Base-by-base conservation (phyloP, 2,888 invertebrate genomes). In the Troides oblongomaculatus region DNA sequence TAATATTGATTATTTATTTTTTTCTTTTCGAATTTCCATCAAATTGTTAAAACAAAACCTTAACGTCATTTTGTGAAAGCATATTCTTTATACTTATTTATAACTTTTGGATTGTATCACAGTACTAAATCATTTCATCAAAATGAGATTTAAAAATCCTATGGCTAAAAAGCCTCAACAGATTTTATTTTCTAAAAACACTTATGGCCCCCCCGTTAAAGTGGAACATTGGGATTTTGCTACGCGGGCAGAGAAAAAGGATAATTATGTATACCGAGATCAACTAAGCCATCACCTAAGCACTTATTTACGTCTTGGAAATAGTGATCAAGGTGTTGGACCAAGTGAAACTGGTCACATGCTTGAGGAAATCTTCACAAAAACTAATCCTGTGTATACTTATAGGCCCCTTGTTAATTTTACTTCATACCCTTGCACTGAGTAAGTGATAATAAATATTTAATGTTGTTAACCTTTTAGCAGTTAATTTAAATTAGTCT, bases 191-290 rank as follows among this genome's bases (percentile, higher is more conserved):
- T 89, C 87, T 0, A 92, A 89, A 79, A 91, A 91, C 72, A 82
- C 53, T 6, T 93, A 91, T 69, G 81, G 86, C 1, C 81, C 86
- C 0, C 79, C 76, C 66, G 86, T 88, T 10, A 93, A 93, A 83
- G 85, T 90, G 30, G 86, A 89, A 65, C 80, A 92, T 72, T 94
- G 94, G 94, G 88, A 93, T 70, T 88, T 73, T 62, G 75, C 82
- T 12, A 77, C 82, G 36, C 86, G 88, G 74, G 87, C 88, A 1
- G 88, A 90, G 72, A 92, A 88, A 66, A 92, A 89, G 73, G 93
- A 94, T 76, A 91, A 92, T 73, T 87, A 93, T 73, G 88, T 92
- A 1, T 93, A 92, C 72, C 85, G 90, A 23, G 91, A 92, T 72
- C 77, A 77, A 14, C 79, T 90, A 25, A 87, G 92, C 74, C 93